These are phyloP conservation scores for Cantharis flavilabris DNA, from an alignment of 2,888 invertebrate species.

Conservation along the genomic window DNA sequence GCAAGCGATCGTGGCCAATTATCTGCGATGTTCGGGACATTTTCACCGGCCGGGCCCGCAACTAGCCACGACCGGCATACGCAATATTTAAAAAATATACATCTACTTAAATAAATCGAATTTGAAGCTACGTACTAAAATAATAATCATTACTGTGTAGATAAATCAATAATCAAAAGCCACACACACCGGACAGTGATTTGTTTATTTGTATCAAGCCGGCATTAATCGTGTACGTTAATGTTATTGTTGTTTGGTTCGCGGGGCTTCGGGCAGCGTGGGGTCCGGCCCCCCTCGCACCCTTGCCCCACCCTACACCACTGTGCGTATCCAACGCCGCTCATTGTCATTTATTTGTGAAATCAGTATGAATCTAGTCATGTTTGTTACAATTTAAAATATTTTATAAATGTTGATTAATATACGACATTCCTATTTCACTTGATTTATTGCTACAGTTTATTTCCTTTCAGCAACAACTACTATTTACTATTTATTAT, in stretches of 20 bases:
- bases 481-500: too few relatives aligned
- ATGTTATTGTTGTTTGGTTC: slow-evolving; percentile 55
- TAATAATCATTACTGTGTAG: slow-evolving; percentile 58
- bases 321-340: slow-evolving; percentile 50
- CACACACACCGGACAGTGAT: slow-evolving; percentile 49
- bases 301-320: slow-evolving; percentile 31
- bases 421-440: slow-evolving; percentile 62
- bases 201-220: slow-evolving; percentile 45
- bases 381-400: slow-evolving; percentile 62
- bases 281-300: slow-evolving; percentile 58
- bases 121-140: slow-evolving; percentile 48
- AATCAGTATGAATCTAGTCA: slow-evolving; percentile 61
- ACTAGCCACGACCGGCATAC: slow-evolving; percentile 45
- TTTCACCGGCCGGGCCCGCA: slow-evolving; percentile 48
- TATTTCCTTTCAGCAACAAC: neutral
- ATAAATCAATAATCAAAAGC: slow-evolving; percentile 55
- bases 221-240: slow-evolving; percentile 52
- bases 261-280: slow-evolving; percentile 57
- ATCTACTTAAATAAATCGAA: slow-evolving; percentile 44
- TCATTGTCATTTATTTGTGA: slow-evolving; percentile 58
- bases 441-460: slow-evolving; percentile 17
- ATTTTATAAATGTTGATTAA: slow-evolving; percentile 63
- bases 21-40: slow-evolving; percentile 25
- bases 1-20: slow-evolving; percentile 24
- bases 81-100: slow-evolving; percentile 46